These are phyloP conservation scores for Oscarella lobularis DNA, from an alignment of 37 sponge, comb jelly and placozoan genomes.

Conservation along the genomic window DNA sequence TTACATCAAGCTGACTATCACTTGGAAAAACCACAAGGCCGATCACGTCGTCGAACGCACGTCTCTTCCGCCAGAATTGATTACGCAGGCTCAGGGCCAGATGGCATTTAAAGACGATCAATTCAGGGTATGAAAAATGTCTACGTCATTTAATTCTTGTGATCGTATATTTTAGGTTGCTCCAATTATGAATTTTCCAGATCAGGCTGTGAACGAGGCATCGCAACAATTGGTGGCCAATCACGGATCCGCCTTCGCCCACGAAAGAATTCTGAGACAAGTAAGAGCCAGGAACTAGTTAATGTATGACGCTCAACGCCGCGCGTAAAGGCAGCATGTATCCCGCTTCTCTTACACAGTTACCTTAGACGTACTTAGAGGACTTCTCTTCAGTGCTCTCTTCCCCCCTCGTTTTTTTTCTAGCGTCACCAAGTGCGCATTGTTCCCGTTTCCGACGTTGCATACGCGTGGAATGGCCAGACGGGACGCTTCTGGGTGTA, in stretches of 20 bases:
- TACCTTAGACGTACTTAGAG: no score
- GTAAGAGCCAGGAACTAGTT: no score
- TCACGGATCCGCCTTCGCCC: constrained; percentile 27
- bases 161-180: constrained; percentile 20
- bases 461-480: constrained; percentile 19
- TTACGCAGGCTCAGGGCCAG: constrained; percentile 29
- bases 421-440: constrained; percentile 55
- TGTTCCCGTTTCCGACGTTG: constrained; percentile 43
- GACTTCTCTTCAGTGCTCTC: no score
- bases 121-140: constrained; percentile 26
- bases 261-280: constrained; percentile 42
- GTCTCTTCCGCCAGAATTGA: constrained; percentile 46
- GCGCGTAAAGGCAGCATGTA: no score
- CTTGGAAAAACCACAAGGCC: constrained; percentile 15
- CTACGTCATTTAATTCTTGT: no score
- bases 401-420: neutral
- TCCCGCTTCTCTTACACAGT: no score
- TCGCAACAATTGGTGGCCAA: constrained; percentile 34
- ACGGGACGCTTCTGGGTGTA: constrained; percentile 45
- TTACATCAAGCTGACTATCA: constrained; percentile 43
- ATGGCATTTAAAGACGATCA: constrained; percentile 38
- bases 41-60: constrained; percentile 62
- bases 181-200: constrained; percentile 37
- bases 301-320: no score
- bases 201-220: constrained; percentile 35